Base-by-base conservation (phyloP, 2,797 vertebrate genomes). In the Hippopotamyrus pictus region DNA sequence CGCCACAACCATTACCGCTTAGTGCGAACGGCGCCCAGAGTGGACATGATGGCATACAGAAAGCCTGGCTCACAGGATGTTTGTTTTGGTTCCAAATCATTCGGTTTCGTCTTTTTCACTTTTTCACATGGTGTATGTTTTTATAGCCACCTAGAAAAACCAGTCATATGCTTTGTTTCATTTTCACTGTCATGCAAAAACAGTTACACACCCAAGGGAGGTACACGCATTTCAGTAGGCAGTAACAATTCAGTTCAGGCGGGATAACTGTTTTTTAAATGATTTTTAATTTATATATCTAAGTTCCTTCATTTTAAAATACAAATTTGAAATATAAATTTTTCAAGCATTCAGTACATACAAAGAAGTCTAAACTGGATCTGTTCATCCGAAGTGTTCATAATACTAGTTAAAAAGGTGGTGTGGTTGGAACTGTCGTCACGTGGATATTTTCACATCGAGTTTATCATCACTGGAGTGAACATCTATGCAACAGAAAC, bases 401-500 rank as follows among this genome's bases (percentile, higher is more conserved):
- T 50, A 89, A 12, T 89, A 37, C 62, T 50, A n/a, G 73, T 44
- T 79, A 3, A 9, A 4, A 41, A 79, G 73, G 17, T 79, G 33
- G 3, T 0, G 37, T n/a, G 41, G 22, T 46, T 48, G 79, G 4
- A 48, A 12, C 17, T 5, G 46, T 54, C 0, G 48, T 86, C 84
- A 87, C 33, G 84, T 87, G 19, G 89, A 41, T 22, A 88, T 48
- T 54, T 83, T 88, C 14, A 54, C 51, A 19, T 88, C n/a, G 1
- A 62, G 41, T 87, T 93, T 93, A 62, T 93, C 92, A 57, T 89
- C 89, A 89, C 91, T 92, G 65, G 91, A 90, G 86, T 88, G 89
- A 33, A 86, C 88, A 88, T 94, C 93, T 94, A 88, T 65, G 86
- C n/a, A 51, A 57, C 29, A 91, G 53, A 92, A 84, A 91, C 6